Conservation (phyloP, 2,113 vertebrate species). For the rabbit (Oryctolagus cuniculus) region DNA sequence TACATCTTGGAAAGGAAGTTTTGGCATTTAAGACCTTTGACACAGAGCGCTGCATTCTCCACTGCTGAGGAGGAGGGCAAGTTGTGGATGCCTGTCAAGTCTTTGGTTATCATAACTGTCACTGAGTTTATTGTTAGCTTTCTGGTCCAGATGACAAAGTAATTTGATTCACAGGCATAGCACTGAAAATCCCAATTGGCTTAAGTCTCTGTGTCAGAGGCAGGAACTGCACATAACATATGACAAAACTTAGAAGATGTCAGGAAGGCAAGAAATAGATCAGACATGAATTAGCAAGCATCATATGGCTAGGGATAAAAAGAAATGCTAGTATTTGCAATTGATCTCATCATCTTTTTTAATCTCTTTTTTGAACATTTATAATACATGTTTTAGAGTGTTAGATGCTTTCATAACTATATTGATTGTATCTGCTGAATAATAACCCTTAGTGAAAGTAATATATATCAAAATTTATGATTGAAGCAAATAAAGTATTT, state of each 20-base stretch:
- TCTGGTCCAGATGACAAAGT: slow-evolving; percentile 66
- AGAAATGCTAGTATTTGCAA: slow-evolving; percentile 33
- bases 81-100: slow-evolving; percentile 48
- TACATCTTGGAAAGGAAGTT: neutral
- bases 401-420: slow-evolving; percentile 29
- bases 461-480: slow-evolving; percentile 20
- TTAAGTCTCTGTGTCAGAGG: slow-evolving; percentile 56
- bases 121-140: slow-evolving; percentile 69
- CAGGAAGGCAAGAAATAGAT: slow-evolving; percentile 56
- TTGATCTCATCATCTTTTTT: slow-evolving; percentile 34
- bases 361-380: slow-evolving; percentile 27
- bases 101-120: slow-evolving; percentile 68
- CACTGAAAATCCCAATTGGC: slow-evolving; percentile 57
- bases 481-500: neutral
- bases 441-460: neutral
- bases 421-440: neutral
- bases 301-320: slow-evolving; percentile 16
- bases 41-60: neutral
- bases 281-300: slow-evolving; percentile 32
- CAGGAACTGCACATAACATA: slow-evolving; percentile 33
- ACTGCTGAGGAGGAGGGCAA: neutral
- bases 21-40: slow-evolving; percentile 49
- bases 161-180: slow-evolving; percentile 68
- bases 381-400: neutral
- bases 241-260: slow-evolving; percentile 55